These are phyloP conservation scores for Drosophila multiciliata DNA, from an alignment of 2,888 invertebrate species.

Conservation along the genomic window DNA sequence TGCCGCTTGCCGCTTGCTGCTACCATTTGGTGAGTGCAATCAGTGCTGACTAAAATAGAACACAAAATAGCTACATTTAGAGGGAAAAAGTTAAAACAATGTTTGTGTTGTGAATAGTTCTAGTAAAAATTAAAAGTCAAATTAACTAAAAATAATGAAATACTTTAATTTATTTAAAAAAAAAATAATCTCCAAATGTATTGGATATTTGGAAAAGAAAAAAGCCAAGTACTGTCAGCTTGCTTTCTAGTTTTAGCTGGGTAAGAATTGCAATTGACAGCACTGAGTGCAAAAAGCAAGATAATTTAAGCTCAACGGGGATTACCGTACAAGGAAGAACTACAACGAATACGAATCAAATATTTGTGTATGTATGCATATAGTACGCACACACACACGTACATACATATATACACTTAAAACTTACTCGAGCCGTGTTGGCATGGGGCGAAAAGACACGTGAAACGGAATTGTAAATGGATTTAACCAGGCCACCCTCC, in stretches of 20 bases:
- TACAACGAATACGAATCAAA: conserved; percentile 34
- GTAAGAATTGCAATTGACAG: neutral
- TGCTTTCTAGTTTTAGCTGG: neutral
- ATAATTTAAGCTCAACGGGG: conserved; percentile 65
- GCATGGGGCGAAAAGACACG: conserved; percentile 85
- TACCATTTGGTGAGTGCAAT: conserved; percentile 28
- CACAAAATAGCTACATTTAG: neutral
- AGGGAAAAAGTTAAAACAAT: neutral
- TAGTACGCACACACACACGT: neutral
- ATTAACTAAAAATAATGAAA: neutral
- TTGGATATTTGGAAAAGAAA: no score
- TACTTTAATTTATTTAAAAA: neutral
- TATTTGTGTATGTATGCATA: conserved; percentile 10
- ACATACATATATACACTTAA: conserved; percentile 9
- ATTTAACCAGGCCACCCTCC: conserved; percentile 85
- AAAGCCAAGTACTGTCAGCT: no score
- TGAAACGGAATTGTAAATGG: conserved; percentile 85
- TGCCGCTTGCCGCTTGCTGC: conserved; percentile 33
- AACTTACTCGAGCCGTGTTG: conserved; percentile 81
- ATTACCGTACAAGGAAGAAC: conserved; percentile 48
- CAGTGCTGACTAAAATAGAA: conserved; percentile 17
- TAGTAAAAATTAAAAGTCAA: neutral
- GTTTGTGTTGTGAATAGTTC: neutral
- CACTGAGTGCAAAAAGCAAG: conserved; percentile 52
- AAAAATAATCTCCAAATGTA: neutral